Conservation (phyloP, 2,797 vertebrate genomes). For the Leucoraja ocellata region DNA sequence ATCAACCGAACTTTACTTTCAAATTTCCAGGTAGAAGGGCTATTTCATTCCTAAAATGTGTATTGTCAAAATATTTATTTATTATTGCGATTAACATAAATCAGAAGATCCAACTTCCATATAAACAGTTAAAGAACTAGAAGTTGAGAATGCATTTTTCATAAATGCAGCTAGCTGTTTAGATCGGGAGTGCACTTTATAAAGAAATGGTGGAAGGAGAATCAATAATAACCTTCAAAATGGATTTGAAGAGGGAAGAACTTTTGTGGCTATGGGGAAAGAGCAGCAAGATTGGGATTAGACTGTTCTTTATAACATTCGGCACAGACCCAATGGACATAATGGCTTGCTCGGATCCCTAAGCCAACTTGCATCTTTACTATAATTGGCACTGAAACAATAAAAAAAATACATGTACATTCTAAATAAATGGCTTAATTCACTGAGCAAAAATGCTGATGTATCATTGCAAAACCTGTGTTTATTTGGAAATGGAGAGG, state of each 20-base stretch:
- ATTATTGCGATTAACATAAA: too few species aligned
- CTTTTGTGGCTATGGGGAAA: too few species aligned
- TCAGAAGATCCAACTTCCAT: not conserved
- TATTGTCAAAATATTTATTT: not conserved
- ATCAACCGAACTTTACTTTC: slow-evolving; percentile 53
- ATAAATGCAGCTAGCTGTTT: not conserved
- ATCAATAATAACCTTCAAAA: not conserved
- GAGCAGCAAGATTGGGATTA: too few species aligned
- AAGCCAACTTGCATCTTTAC: not conserved
- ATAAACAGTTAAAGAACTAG: not conserved
- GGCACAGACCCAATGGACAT: not conserved
- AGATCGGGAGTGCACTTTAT: not conserved
- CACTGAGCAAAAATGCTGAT: not conserved
- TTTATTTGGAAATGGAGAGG: not conserved
- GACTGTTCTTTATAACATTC: not conserved
- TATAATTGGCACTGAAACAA: too few species aligned
- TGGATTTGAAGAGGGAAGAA: not conserved
- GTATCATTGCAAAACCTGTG: not conserved
- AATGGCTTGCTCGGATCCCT: not conserved
- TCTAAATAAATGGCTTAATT: not conserved
- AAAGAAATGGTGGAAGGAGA: not conserved
- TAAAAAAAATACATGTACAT: not conserved
- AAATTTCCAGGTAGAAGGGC: slow-evolving; percentile 44
- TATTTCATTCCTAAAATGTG: slow-evolving; percentile 51
- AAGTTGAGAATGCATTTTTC: not conserved